phyloP scores from a whole-genome alignment of 1,140 invertebrate species.

The Tetraneura akinire region DNA sequence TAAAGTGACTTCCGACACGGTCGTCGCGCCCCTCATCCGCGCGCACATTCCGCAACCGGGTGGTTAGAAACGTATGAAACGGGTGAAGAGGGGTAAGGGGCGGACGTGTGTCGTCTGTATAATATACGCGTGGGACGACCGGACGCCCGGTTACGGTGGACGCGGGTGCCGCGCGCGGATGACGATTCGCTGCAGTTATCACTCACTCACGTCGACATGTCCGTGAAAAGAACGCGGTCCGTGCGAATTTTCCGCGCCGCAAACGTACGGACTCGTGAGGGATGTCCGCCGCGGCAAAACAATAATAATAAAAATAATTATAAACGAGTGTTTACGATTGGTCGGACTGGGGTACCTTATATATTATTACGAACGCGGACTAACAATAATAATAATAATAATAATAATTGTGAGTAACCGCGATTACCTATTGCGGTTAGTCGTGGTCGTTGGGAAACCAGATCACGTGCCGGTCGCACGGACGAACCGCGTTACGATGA shows the following conservation, averaged over 20 bases:
- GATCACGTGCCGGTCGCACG: constrained; percentile 20
- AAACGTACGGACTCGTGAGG: not conserved
- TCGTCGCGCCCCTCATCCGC: not conserved
- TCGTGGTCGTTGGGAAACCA: constrained; percentile 8
- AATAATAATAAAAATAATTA: too few species aligned
- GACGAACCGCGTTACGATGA: too few species aligned
- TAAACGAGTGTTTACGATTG: constrained; percentile 44
- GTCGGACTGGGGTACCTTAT: too few species aligned
- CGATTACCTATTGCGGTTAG: too few species aligned
- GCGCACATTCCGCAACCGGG: not conserved
- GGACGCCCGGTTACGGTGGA: too few species aligned
- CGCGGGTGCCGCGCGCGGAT: not conserved
- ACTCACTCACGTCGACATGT: constrained; percentile 32
- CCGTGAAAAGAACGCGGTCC: constrained; percentile 31
- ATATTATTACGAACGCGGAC: too few species aligned
- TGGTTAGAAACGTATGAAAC: too few species aligned
- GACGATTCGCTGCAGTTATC: constrained; percentile 30
- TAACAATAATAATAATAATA: too few species aligned
- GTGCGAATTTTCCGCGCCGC: too few species aligned
- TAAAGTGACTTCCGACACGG: constrained; percentile 49
- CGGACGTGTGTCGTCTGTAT: too few species aligned
- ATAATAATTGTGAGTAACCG: constrained; percentile 45
- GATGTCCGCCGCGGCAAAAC: not conserved
- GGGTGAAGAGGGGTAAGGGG: not conserved
- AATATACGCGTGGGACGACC: too few species aligned